Evolutionary conservation across 2,113 vertebrate genomes (phyloP), one percentile per base, ranked within the genome.

Genomic region (Pyrgilauda ruficollis): DNA sequence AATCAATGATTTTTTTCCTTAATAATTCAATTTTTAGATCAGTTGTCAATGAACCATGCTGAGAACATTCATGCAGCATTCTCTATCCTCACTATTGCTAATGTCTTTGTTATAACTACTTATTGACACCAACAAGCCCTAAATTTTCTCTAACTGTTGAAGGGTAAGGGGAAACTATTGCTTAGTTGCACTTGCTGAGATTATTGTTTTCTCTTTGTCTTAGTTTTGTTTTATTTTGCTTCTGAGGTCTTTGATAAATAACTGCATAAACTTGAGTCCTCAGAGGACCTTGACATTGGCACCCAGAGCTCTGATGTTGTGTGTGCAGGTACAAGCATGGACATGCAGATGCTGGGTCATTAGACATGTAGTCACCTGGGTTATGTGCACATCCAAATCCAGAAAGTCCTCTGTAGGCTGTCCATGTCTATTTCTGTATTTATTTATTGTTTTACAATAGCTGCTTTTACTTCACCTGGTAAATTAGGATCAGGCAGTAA

Each of bases 1-100:
- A 95, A 95, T 73, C 81, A 55, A 82, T 85, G 88, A 89, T 90
- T 92, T 94, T 84, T 95, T 95, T 84, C 87, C 53, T 95, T 96
- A 95, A 92, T 96, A 89, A 95, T 95, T 94, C 95, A 97, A 90
- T 95, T 97, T 95, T 95, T 94, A 95, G 90, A 77, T 96, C 76
- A 84, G 83, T 87, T 90, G 80, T 90, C 93, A 96, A 94, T 96
- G 96, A 95, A 93, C 93, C 96, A 37, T 96, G 96, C 88, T 96
- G 94, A 73, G 96, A 95, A 97, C 90, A 92, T 97, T 95, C 86
- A 10, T 5, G 6, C 73, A 50, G 58, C 77, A 17, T 93, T 84
- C 90, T 58, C 77, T 62, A 24, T 68, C 85, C 83, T 92, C 61
- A 0, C 92, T 76, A 3, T 79, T 82, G 55, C 61, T 93, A 80